phyloP scores from a whole-genome alignment of 2,113 vertebrate species.

The Macaca fascicularis region DNA sequence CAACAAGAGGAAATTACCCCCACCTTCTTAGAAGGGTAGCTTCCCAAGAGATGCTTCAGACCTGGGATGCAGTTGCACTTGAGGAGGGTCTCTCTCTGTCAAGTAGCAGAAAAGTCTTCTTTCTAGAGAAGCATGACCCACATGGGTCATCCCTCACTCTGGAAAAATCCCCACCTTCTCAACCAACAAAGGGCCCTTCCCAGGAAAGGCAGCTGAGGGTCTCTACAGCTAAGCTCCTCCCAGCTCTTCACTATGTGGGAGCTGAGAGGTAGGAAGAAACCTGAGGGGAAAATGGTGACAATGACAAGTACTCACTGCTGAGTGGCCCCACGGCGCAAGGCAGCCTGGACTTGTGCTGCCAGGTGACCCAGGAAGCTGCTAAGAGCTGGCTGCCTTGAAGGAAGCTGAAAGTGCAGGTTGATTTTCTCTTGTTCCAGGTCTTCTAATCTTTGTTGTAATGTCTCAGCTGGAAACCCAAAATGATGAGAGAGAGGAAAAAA shows the following conservation, averaged over 20 bases:
- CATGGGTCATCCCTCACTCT: neutral
- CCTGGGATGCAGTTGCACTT: too few relatives aligned
- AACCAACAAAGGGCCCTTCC: neutral
- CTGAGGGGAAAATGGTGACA: fast-evolving
- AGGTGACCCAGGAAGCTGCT: conserved; percentile 86
- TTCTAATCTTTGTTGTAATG: conserved; percentile 87
- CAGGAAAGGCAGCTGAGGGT: neutral
- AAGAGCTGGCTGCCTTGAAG: conserved; percentile 89
- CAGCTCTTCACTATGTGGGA: neutral
- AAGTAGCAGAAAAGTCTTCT: neutral
- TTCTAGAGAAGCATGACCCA: neutral
- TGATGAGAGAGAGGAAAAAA: neutral
- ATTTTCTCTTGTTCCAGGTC: conserved; percentile 87
- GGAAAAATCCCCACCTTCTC: neutral
- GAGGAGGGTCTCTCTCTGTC: too few relatives aligned
- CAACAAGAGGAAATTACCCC: neutral
- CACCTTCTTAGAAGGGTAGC: neutral
- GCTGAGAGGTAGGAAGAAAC: too few relatives aligned
- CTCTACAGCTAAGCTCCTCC: neutral
- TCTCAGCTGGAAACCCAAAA: conserved; percentile 86
- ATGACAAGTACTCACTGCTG: conserved; percentile 71
- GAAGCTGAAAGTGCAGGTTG: conserved; percentile 87
- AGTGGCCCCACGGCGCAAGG: conserved; percentile 72
- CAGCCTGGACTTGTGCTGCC: conserved; percentile 81
- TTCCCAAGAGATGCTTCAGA: neutral